phyloP scores from a whole-genome alignment of 2,113 vertebrate genomes.

The Paramormyrops kingsleyae region DNA sequence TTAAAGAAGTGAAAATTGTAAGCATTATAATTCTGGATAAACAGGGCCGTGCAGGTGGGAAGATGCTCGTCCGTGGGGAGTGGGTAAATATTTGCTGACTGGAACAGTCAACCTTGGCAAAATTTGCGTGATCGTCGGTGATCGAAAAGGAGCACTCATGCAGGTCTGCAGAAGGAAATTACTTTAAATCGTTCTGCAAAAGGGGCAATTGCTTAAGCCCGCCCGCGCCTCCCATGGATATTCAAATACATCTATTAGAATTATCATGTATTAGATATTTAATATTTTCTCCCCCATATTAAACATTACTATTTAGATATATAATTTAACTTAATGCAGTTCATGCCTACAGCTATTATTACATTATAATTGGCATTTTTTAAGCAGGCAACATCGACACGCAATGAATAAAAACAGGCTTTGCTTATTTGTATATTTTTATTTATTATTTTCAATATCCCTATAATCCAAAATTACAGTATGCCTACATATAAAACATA shows the following conservation, averaged over 20 bases:
- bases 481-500: constrained; percentile 54
- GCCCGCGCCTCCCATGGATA: not conserved
- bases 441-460: constrained; percentile 42
- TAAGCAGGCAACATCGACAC: not conserved
- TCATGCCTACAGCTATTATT: not conserved
- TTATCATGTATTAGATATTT: not conserved
- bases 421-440: constrained; percentile 16
- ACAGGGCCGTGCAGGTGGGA: not conserved
- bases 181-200: not conserved
- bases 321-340: not conserved
- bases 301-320: not conserved
- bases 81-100: not conserved
- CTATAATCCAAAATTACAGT: constrained; percentile 48
- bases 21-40: not conserved
- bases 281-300: not conserved
- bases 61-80: not conserved
- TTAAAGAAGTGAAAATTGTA: not conserved
- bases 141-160: not conserved
- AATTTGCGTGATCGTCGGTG: not conserved
- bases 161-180: not conserved
- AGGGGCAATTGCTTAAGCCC: not conserved
- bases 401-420: not conserved
- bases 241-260: not conserved
- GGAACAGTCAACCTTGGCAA: not conserved
- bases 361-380: not conserved